Percentiles rank a stretch among this genome's conserved stretches.
Evolutionary conservation across 2,113 vertebrate genomes (phyloP).

Genomic region (Phalacrocorax carbo): DNA sequence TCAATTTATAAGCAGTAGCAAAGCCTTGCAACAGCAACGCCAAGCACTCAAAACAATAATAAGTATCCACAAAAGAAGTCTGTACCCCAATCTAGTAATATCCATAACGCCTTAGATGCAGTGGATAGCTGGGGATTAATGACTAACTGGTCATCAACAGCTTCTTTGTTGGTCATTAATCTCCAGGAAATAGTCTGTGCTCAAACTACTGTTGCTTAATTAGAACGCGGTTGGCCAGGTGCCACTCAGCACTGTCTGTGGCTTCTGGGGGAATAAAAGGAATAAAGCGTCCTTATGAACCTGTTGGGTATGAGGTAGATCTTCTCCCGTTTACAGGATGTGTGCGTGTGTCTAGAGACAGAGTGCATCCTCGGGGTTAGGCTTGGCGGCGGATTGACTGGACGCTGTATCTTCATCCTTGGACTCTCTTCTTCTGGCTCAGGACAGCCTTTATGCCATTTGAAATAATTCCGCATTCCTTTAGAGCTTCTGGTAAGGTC

Average conservation of each 20-base stretch:
- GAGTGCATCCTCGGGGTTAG: not conserved
- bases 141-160: conserved; percentile 31
- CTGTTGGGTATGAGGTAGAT: not conserved
- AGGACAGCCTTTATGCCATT: not conserved
- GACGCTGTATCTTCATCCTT: not conserved
- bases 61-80: not conserved
- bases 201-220: conserved; percentile 32
- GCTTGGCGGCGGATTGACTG: not conserved
- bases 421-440: not conserved
- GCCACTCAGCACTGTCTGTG: not conserved
- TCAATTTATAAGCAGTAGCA: not conserved
- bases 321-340: not conserved
- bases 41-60: not conserved
- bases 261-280: not conserved
- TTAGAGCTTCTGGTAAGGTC: not conserved
- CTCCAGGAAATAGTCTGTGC: conserved; percentile 38
- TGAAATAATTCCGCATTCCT: not conserved
- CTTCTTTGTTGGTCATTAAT: conserved; percentile 55
- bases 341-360: not conserved
- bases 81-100: not conserved
- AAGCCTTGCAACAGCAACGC: not conserved
- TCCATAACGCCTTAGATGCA: conserved; percentile 1
- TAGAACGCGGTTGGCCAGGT: conserved; percentile 16
- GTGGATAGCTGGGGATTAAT: conserved; percentile 37
- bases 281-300: not conserved